Evolutionary conservation across 1,140 invertebrate genomes (phyloP).

Genomic region (Drosophila quadrilineata): DNA sequence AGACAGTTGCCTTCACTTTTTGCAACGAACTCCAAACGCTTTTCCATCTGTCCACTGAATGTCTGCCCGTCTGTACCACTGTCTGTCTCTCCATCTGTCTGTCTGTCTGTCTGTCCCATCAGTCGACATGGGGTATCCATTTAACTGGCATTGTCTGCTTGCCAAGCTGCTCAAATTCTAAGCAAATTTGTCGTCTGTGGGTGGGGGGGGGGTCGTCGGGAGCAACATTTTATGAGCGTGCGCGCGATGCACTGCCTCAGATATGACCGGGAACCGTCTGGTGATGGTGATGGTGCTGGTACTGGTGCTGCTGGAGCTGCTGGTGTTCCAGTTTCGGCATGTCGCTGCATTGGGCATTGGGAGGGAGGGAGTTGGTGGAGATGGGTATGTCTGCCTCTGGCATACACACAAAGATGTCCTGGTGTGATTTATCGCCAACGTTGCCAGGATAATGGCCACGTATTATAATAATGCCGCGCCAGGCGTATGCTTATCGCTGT

Average conservation of each 20-base stretch:
- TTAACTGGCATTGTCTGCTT: slow-evolving; percentile 46
- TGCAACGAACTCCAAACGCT: slow-evolving; percentile 20
- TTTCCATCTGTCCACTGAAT: slow-evolving; percentile 16
- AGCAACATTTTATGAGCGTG: slow-evolving; percentile 76
- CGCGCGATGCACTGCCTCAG: slow-evolving; percentile 65
- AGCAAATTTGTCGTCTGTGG: slow-evolving; percentile 69
- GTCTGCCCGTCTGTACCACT: slow-evolving; percentile 5
- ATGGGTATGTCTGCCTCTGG: slow-evolving; percentile 55
- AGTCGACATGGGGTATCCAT: slow-evolving; percentile 31
- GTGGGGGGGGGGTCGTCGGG: slow-evolving; percentile 50
- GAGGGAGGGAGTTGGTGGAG: background rate
- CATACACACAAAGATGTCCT: slow-evolving; percentile 73
- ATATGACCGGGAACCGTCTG: slow-evolving; percentile 64
- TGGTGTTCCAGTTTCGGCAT: slow-evolving; percentile 52
- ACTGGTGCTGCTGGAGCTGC: slow-evolving; percentile 2
- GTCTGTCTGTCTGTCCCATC: slow-evolving; percentile 2
- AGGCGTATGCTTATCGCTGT: slow-evolving; percentile 74
- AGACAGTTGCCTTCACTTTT: slow-evolving; percentile 28
- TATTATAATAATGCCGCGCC: slow-evolving; percentile 78
- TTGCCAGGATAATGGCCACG: slow-evolving; percentile 73
- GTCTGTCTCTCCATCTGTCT: slow-evolving; percentile 6
- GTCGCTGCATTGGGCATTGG: background rate
- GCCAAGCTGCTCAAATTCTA: slow-evolving; percentile 75
- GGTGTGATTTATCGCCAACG: slow-evolving; percentile 74
- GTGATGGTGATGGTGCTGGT: slow-evolving; percentile 35